A percentile compares a stretch with the other conserved stretches of the same genome.
These are phyloP conservation scores for Amphipyra tragopoginis DNA, from an alignment of 2,888 invertebrate species.

Conservation along the genomic window DNA sequence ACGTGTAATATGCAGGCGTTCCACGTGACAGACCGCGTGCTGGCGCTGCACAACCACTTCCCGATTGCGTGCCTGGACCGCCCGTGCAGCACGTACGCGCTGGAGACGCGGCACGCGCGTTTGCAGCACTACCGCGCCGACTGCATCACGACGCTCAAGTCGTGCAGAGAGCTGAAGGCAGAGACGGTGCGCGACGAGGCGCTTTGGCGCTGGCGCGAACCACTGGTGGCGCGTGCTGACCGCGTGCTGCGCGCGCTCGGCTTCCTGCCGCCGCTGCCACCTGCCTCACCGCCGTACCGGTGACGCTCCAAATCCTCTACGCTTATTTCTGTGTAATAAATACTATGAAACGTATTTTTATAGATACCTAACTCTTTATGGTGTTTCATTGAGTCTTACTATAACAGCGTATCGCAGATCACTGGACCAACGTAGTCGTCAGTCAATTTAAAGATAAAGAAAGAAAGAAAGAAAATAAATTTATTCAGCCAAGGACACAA, in stretches of 20 bases:
- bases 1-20: slow-evolving; percentile 90
- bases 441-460: too few species aligned
- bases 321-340: slow-evolving; percentile 56
- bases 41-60: slow-evolving; percentile 97
- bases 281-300: slow-evolving; percentile 52
- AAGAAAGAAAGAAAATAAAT: too few species aligned
- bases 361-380: too few species aligned
- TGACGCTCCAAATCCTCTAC: slow-evolving; percentile 49
- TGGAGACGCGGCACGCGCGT: slow-evolving; percentile 95
- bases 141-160: slow-evolving; percentile 95
- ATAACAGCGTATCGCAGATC: too few species aligned
- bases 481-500: too few species aligned
- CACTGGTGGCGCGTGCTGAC: slow-evolving; percentile 92
- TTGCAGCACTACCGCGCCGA: slow-evolving; percentile 98
- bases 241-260: slow-evolving; percentile 93
- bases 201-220: slow-evolving; percentile 96
- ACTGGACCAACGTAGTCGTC: too few species aligned
- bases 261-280: slow-evolving; percentile 88
- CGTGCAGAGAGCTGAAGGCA: slow-evolving; percentile 95
- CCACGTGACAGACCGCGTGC: slow-evolving; percentile 96
- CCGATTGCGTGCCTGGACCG: slow-evolving; percentile 96
- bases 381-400: too few species aligned
- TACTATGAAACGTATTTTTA: slow-evolving; percentile 70
- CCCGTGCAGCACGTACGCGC: slow-evolving; percentile 95
- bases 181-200: slow-evolving; percentile 95